phyloP scores from a whole-genome alignment of 2,888 invertebrate species.

The Parascotia fuliginaria region DNA sequence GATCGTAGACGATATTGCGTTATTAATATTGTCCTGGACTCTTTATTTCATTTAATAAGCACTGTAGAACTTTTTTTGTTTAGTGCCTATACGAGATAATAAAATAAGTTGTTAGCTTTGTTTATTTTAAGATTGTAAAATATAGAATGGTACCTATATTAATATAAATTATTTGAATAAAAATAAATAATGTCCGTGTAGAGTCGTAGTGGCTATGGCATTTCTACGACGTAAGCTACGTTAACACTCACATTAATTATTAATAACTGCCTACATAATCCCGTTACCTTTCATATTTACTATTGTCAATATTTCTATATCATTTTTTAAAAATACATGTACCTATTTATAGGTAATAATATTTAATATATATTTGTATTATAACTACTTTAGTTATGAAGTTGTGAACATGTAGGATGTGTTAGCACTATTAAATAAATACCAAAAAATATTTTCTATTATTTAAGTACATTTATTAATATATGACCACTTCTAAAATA shows the following conservation, averaged over 20 bases:
- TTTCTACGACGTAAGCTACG: conserved; percentile 34
- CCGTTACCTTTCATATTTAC: too few species aligned
- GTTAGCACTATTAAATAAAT: too few species aligned
- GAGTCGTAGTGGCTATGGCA: conserved; percentile 16
- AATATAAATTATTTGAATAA: not conserved
- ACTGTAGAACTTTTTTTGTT: conserved; percentile 52
- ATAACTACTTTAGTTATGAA: too few species aligned
- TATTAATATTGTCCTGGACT: conserved; percentile 62
- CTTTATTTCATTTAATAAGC: conserved; percentile 64
- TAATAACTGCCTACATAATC: too few species aligned
- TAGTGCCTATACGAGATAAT: conserved; percentile 23
- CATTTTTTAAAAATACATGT: too few species aligned
- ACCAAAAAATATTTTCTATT: too few species aligned
- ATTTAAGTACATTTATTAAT: too few species aligned
- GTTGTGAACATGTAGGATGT: too few species aligned
- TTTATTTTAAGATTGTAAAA: not conserved
- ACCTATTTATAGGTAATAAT: too few species aligned
- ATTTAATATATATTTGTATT: too few species aligned
- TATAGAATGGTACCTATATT: not conserved
- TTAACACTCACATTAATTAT: conserved; percentile 8
- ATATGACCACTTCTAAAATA: too few species aligned
- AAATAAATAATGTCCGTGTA: not conserved
- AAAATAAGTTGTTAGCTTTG: conserved; percentile 1
- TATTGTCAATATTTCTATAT: too few species aligned
- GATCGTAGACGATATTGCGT: conserved; percentile 71